These are phyloP conservation scores for Cheilosia soror DNA, from an alignment of 2,888 invertebrate genomes.

Conservation along the genomic window DNA sequence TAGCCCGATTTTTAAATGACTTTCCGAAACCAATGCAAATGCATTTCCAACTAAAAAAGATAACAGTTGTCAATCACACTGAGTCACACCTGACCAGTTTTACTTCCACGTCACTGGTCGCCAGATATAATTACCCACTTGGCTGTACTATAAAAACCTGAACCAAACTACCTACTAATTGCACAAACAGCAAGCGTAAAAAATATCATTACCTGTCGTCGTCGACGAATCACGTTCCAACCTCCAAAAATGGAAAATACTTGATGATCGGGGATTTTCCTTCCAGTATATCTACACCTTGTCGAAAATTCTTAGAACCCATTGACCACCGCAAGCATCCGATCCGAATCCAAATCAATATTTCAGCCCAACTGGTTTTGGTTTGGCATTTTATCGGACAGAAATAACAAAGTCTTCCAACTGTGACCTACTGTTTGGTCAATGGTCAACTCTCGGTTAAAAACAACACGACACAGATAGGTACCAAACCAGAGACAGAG, in stretches of 20 bases:
- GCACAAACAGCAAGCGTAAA: slow-evolving; percentile 15
- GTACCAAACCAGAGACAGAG: not conserved
- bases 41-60: not conserved
- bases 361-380: slow-evolving; percentile 35
- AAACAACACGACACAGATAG: too few relatives aligned
- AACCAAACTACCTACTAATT: slow-evolving; percentile 19
- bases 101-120: not conserved
- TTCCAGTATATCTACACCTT: not conserved
- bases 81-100: slow-evolving; percentile 6
- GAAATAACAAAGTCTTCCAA: slow-evolving; percentile 22
- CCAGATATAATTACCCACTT: not conserved
- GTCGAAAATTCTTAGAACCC: slow-evolving; percentile 46
- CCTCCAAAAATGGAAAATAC: slow-evolving; percentile 6
- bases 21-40: slow-evolving; percentile 6
- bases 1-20: not conserved
- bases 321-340: slow-evolving; percentile 18
- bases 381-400: slow-evolving; percentile 10
- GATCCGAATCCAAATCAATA: slow-evolving; percentile 2
- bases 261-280: slow-evolving; percentile 10
- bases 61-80: slow-evolving; percentile 1
- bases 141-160: not conserved
- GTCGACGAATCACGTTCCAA: not conserved
- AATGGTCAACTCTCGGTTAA: not conserved
- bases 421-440: slow-evolving; percentile 51
- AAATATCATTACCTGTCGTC: slow-evolving; percentile 9